Percentiles rank a stretch among this genome's conserved stretches.
Evolutionary conservation across 2,888 invertebrate species (phyloP).

Genomic region (Andrena bicolor): DNA sequence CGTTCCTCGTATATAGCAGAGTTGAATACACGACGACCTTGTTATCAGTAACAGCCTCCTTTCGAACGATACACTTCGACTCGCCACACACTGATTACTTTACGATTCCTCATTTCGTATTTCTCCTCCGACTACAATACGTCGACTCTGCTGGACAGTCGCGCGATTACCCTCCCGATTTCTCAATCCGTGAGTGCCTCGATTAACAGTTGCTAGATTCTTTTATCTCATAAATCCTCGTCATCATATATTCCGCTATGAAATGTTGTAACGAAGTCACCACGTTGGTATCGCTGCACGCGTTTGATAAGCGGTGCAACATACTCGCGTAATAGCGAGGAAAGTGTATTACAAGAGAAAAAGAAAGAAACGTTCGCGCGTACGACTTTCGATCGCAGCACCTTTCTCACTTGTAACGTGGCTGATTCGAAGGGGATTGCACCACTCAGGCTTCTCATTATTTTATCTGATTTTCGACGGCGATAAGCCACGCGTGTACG

Average conservation of each 20-base stretch:
- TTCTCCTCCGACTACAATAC: constrained; percentile 32
- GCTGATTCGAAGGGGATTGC: background rate
- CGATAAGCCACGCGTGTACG: no score
- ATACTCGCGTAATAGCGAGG: background rate
- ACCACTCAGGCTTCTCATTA: background rate
- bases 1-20: constrained; percentile 35
- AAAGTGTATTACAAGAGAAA: no score
- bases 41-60: constrained; percentile 88
- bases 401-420: background rate
- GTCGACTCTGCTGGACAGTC: background rate
- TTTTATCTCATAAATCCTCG: background rate
- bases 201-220: background rate
- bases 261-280: background rate
- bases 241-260: no score
- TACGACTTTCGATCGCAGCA: constrained; percentile 1
- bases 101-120: constrained; percentile 36
- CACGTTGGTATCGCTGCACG: background rate
- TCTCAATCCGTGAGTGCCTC: constrained; percentile 44
- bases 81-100: constrained; percentile 49
- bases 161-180: background rate
- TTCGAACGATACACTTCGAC: constrained; percentile 57
- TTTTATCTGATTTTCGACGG: no score
- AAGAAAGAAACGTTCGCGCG: background rate
- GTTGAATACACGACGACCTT: constrained; percentile 89
- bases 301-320: background rate